Conservation (phyloP, 2,113 vertebrate species). For the Nicator chloris region DNA sequence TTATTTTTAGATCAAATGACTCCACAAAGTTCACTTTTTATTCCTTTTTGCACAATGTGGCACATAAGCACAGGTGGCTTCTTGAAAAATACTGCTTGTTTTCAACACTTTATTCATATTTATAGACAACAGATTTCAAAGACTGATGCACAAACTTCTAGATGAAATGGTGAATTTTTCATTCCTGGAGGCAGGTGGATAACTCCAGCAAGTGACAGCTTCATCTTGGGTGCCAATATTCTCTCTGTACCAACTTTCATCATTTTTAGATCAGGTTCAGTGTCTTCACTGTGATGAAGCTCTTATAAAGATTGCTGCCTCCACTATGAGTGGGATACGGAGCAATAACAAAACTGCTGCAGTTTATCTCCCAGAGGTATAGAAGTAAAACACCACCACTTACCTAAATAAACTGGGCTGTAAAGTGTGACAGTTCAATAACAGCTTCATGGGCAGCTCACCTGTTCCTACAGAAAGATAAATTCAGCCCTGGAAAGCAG, state of each 20-base stretch:
- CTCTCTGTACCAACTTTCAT: slow-evolving; percentile 26
- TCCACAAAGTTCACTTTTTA: neutral
- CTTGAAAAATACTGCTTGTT: neutral
- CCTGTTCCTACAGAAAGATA: neutral
- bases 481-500: neutral
- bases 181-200: slow-evolving; percentile 35
- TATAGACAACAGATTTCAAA: neutral
- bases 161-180: neutral
- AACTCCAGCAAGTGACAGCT: slow-evolving; percentile 49
- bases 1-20: neutral
- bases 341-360: slow-evolving; percentile 43
- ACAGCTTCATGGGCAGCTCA: slow-evolving; percentile 6
- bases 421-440: slow-evolving; percentile 59
- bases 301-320: slow-evolving; percentile 48
- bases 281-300: slow-evolving; percentile 44
- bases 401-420: slow-evolving; percentile 48
- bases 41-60: neutral
- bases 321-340: neutral
- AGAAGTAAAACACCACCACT: slow-evolving; percentile 44
- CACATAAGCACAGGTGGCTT: neutral
- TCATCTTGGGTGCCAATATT: slow-evolving; percentile 56
- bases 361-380: slow-evolving; percentile 61
- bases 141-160: neutral
- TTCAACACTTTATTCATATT: neutral
- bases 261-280: slow-evolving; percentile 51